Evolutionary conservation across 2,797 vertebrate genomes (phyloP).

Genomic region (Channallabes apus): DNA sequence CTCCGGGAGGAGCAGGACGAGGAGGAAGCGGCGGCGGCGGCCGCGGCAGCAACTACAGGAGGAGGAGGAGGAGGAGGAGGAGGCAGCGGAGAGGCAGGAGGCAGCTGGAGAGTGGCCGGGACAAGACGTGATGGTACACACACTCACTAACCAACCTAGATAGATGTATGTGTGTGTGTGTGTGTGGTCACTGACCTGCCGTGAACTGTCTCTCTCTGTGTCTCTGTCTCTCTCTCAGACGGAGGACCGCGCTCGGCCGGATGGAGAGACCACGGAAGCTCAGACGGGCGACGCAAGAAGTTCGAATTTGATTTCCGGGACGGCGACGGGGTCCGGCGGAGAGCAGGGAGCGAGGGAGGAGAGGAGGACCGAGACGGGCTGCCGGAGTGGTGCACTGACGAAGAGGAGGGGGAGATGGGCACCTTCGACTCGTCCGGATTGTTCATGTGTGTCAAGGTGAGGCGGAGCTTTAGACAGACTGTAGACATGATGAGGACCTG

Average conservation of each 20-base stretch:
- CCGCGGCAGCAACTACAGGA: slow-evolving; percentile 50
- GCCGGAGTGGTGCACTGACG: slow-evolving; percentile 90
- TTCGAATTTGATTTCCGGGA: slow-evolving; percentile 89
- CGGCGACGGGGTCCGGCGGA: slow-evolving; percentile 73
- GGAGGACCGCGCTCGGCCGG: slow-evolving; percentile 88
- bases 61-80: slow-evolving; percentile 65
- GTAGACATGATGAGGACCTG: neutral
- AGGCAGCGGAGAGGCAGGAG: slow-evolving; percentile 69
- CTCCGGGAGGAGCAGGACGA: slow-evolving; percentile 87
- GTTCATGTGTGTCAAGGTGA: slow-evolving; percentile 78
- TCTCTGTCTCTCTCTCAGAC: slow-evolving; percentile 58
- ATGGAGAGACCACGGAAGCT: slow-evolving; percentile 82
- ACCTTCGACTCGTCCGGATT: slow-evolving; percentile 92
- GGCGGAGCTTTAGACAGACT: neutral
- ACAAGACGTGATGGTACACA: slow-evolving; percentile 76
- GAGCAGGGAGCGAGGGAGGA: slow-evolving; percentile 78
- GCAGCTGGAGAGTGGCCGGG: slow-evolving; percentile 78
- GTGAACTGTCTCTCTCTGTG: neutral
- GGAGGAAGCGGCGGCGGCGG: slow-evolving; percentile 73
- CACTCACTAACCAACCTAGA: too few species aligned
- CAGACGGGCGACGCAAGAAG: slow-evolving; percentile 79
- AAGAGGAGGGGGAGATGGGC: slow-evolving; percentile 90
- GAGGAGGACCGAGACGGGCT: slow-evolving; percentile 87
- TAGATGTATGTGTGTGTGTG: too few species aligned
- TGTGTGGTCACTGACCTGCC: neutral